Evolutionary conservation across 2,888 invertebrate species (phyloP).

Genomic region (Criorhina ranunculi): DNA sequence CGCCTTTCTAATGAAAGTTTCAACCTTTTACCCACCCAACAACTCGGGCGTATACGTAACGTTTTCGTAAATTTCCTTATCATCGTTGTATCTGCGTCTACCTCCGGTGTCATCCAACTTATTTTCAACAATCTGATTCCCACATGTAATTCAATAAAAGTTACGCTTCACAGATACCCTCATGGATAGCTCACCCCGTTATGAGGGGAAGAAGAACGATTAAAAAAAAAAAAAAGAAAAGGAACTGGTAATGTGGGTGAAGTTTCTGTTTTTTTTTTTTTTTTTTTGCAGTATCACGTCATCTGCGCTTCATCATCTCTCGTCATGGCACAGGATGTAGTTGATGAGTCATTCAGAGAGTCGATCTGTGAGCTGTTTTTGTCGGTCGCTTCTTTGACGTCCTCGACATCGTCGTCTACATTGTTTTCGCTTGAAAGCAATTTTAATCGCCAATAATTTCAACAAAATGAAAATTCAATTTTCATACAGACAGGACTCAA

Average conservation of each 20-base stretch:
- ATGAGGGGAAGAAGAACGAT: not conserved
- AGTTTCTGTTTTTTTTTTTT: not conserved
- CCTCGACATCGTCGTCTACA: constrained; percentile 9
- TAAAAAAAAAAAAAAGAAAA: not conserved
- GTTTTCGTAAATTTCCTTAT: not conserved
- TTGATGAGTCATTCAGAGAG: constrained; percentile 44
- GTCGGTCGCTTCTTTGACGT: constrained; percentile 12
- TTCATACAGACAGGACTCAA: constrained; percentile 22
- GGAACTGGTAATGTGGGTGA: constrained; percentile 9
- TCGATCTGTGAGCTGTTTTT: constrained; percentile 5
- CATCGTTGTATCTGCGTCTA: constrained; percentile 6
- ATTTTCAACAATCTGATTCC: constrained; percentile 22
- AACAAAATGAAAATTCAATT: constrained; percentile 49
- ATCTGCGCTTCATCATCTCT: constrained; percentile 34
- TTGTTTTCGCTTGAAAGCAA: constrained; percentile 23
- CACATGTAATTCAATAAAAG: constrained; percentile 57
- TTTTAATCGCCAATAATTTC: constrained; percentile 57
- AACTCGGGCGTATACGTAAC: constrained; percentile 48
- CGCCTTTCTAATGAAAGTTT: not conserved
- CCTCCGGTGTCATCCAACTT: constrained; percentile 16
- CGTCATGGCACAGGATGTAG: constrained; percentile 25
- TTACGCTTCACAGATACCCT: constrained; percentile 5
- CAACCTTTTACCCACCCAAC: not conserved
- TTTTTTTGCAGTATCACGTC: constrained; percentile 33
- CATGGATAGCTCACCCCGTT: not conserved